phyloP scores from a whole-genome alignment of 2,888 invertebrate species.

The Epinotia demarniana region DNA sequence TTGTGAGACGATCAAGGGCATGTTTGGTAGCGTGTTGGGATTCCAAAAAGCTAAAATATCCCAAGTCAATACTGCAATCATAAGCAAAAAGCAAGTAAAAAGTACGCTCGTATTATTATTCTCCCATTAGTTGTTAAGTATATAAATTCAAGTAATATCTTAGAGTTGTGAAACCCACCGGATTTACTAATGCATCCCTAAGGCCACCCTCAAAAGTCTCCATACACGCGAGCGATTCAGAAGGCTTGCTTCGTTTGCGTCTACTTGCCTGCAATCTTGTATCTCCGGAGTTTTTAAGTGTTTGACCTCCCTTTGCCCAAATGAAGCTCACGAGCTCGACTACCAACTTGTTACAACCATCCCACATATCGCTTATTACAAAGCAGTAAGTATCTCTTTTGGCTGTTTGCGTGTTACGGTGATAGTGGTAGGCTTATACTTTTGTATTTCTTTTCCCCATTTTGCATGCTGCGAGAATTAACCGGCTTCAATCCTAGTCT shows the following conservation, averaged over 20 bases:
- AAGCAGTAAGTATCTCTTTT: constrained; percentile 58
- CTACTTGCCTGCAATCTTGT: constrained; percentile 79
- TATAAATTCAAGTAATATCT: no score
- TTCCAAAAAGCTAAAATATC: no score
- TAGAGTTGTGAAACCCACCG: not conserved
- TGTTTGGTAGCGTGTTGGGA: no score
- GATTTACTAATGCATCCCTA: constrained; percentile 34
- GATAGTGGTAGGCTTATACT: constrained; percentile 66
- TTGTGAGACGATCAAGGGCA: no score
- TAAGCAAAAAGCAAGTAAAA: no score
- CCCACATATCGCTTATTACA: constrained; percentile 58
- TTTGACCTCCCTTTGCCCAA: constrained; percentile 80
- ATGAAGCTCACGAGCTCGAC: constrained; percentile 75
- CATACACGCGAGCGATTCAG: constrained; percentile 75
- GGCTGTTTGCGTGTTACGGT: constrained; percentile 50
- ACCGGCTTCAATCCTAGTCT: constrained; percentile 74
- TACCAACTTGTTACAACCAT: constrained; percentile 60
- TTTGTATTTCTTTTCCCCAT: constrained; percentile 77
- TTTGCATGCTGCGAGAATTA: constrained; percentile 72
- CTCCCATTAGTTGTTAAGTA: no score
- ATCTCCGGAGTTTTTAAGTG: constrained; percentile 80
- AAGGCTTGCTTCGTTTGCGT: constrained; percentile 78
- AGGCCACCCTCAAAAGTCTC: constrained; percentile 63
- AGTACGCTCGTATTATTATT: not conserved
- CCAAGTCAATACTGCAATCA: not conserved